Conservation (phyloP, 2,113 vertebrate species). For the Oreotrochilus melanogaster region DNA sequence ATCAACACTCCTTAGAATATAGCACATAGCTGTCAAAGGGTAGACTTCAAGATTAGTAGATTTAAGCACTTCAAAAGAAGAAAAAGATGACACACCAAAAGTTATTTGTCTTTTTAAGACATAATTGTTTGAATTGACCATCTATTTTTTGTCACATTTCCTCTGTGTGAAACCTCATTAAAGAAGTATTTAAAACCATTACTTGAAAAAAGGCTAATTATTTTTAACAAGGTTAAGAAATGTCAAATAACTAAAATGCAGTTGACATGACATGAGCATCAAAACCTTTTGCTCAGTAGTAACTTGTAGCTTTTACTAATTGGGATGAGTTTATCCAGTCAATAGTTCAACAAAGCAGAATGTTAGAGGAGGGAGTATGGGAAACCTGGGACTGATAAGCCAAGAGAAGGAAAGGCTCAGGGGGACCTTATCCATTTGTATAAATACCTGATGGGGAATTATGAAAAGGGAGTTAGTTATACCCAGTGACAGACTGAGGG, state of each 20-base stretch:
- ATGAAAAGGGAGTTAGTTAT: background rate
- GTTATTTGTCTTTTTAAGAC: background rate
- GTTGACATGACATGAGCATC: background rate
- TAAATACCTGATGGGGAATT: background rate
- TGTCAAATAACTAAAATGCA: background rate
- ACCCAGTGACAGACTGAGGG: background rate
- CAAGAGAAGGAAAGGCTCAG: background rate
- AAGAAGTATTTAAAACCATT: background rate
- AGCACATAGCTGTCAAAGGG: background rate
- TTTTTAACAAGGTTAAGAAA: background rate
- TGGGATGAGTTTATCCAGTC: background rate
- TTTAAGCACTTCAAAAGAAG: background rate
- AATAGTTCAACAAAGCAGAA: background rate
- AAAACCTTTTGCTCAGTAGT: background rate
- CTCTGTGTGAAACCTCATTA: background rate
- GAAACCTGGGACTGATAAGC: background rate
- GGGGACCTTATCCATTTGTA: background rate
- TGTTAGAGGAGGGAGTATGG: background rate
- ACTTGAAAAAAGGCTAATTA: background rate
- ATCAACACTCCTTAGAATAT: background rate
- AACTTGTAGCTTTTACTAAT: background rate
- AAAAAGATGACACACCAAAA: background rate
- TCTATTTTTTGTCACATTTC: background rate
- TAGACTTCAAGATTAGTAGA: background rate
- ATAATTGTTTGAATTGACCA: background rate